Evolutionary conservation across 2,113 vertebrate species (phyloP).

Genomic region (Eupsittula cactorum): DNA sequence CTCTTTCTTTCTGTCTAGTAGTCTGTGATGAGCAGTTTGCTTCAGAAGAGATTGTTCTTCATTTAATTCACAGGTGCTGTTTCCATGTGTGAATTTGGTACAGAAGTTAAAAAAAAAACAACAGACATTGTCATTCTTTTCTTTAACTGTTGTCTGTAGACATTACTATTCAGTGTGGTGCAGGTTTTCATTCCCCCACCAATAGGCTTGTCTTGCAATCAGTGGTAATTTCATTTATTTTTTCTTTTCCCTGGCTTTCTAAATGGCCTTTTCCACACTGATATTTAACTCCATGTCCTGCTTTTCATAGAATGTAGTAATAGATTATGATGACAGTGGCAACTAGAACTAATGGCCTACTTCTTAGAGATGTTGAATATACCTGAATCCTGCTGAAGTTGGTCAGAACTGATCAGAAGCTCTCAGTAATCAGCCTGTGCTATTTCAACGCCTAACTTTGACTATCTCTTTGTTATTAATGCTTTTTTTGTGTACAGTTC

Average conservation of each 20-base stretch:
- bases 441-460: background rate
- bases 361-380: background rate
- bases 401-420: background rate
- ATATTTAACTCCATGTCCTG: conserved; percentile 16
- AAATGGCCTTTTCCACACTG: background rate
- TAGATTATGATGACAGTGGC: background rate
- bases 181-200: background rate
- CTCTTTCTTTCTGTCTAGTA: background rate
- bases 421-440: background rate
- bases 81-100: background rate
- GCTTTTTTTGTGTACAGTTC: background rate
- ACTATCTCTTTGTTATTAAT: background rate
- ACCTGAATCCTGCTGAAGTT: background rate
- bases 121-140: background rate
- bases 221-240: background rate
- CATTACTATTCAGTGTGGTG: background rate
- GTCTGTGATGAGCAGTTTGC: background rate
- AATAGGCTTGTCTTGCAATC: conserved; percentile 11
- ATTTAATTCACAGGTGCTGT: background rate
- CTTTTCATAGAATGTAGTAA: conserved; percentile 9
- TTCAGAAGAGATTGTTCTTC: background rate
- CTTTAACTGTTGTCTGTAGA: background rate
- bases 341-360: background rate
- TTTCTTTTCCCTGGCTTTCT: background rate
- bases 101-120: background rate